Conservation (phyloP, 2,797 vertebrate species). For the Phaenicophaeus curvirostris region DNA sequence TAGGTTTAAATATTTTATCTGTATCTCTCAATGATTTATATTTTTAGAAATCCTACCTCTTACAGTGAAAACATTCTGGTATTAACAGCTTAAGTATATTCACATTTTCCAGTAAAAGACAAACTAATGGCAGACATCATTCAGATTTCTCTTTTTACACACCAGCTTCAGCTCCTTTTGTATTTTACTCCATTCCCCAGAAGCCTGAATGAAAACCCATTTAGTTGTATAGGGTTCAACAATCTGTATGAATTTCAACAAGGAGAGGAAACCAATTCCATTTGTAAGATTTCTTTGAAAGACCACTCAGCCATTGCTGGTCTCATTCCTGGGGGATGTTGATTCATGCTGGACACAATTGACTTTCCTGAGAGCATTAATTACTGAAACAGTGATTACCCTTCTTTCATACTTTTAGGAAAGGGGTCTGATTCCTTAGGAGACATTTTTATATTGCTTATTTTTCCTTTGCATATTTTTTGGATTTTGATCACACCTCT, state of each 20-base stretch:
- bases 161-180: neutral
- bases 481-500: neutral
- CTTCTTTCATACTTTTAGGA: neutral
- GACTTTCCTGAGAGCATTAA: neutral
- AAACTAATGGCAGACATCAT: constrained; percentile 34
- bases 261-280: neutral
- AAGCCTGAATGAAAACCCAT: neutral
- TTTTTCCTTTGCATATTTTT: neutral
- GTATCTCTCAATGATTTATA: constrained; percentile 63
- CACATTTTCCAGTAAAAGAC: constrained; percentile 23
- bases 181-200: neutral
- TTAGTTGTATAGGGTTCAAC: neutral
- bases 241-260: neutral
- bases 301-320: neutral
- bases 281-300: neutral
- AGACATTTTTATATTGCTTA: neutral
- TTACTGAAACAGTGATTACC: rapidly evolving
- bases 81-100: constrained; percentile 26
- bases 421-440: neutral
- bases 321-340: neutral
- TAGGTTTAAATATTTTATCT: constrained; percentile 68
- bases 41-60: constrained; percentile 50
- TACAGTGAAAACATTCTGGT: constrained; percentile 26
- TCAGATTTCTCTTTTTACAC: neutral
- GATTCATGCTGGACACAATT: neutral